Conservation (phyloP, 2,888 invertebrate species). For the Panopea generosa region DNA sequence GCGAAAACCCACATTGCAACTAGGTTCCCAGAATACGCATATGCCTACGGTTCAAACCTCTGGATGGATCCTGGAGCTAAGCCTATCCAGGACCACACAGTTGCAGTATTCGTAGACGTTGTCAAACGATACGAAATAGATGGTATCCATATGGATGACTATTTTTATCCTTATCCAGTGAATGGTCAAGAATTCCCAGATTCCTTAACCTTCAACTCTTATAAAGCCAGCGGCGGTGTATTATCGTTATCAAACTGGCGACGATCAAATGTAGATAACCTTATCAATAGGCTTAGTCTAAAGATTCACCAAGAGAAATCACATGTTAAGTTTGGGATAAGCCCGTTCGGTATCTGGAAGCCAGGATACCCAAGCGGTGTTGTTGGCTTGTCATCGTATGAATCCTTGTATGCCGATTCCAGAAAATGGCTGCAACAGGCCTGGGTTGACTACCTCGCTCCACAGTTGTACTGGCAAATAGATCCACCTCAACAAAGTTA, state of each 20-base stretch:
- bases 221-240: slow-evolving; percentile 72
- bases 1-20: slow-evolving; percentile 79
- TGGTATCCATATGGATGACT: slow-evolving; percentile 83
- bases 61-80: slow-evolving; percentile 82
- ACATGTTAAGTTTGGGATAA: slow-evolving; percentile 78
- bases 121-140: slow-evolving; percentile 79
- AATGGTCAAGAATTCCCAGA: slow-evolving; percentile 77
- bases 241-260: slow-evolving; percentile 78
- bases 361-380: slow-evolving; percentile 77
- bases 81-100: slow-evolving; percentile 72
- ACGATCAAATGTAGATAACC: slow-evolving; percentile 76
- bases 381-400: slow-evolving; percentile 73
- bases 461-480: slow-evolving; percentile 83
- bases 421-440: slow-evolving; percentile 79
- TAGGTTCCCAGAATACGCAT: slow-evolving; percentile 70
- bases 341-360: slow-evolving; percentile 83
- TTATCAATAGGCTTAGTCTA: slow-evolving; percentile 70
- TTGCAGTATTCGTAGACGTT: slow-evolving; percentile 77
- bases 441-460: slow-evolving; percentile 81
- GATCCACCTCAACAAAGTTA: slow-evolving; percentile 81
- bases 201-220: slow-evolving; percentile 72
- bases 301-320: slow-evolving; percentile 68
- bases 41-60: slow-evolving; percentile 75
- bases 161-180: slow-evolving; percentile 83
- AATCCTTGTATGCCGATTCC: slow-evolving; percentile 77